Evolutionary conservation across 2,113 vertebrate species (phyloP).

Genomic region (Chitala chitala): DNA sequence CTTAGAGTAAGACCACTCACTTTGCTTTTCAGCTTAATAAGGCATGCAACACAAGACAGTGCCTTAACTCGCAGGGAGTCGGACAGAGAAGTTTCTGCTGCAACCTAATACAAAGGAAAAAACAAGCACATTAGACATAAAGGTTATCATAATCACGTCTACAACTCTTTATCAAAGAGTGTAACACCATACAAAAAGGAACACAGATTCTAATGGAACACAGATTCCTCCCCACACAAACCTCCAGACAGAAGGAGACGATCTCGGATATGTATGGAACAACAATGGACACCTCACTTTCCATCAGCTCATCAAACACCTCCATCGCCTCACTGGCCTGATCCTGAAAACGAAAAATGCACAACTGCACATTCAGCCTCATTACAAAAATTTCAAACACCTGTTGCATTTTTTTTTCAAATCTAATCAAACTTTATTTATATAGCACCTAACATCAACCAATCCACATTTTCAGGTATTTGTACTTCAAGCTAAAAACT

Average conservation of each 20-base stretch:
- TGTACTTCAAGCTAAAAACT: too few species aligned
- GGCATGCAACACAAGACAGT: constrained; percentile 70
- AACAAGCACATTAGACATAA: constrained; percentile 10
- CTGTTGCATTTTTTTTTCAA: not conserved
- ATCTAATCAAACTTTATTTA: too few species aligned
- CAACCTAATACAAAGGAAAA: constrained; percentile 57
- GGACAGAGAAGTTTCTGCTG: constrained; percentile 56
- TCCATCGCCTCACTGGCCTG: constrained; percentile 80
- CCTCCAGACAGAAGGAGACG: constrained; percentile 76
- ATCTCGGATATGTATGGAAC: constrained; percentile 69
- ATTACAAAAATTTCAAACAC: not conserved
- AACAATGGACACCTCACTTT: constrained; percentile 74
- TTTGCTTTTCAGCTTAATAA: constrained; percentile 78
- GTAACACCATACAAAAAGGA: not conserved
- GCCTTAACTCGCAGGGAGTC: constrained; percentile 72
- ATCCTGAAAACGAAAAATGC: constrained; percentile 47
- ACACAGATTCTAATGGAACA: too few species aligned
- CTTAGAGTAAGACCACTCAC: constrained; percentile 30
- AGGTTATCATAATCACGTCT: too few species aligned
- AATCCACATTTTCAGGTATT: too few species aligned
- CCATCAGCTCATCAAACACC: constrained; percentile 79
- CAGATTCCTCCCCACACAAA: constrained; percentile 29
- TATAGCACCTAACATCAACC: too few species aligned
- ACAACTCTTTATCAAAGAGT: not conserved
- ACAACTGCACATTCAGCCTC: not conserved